Evolutionary conservation across 2,113 vertebrate genomes (phyloP), one percentile per base, ranked within the genome.

Genomic region (Heterotis niloticus): DNA sequence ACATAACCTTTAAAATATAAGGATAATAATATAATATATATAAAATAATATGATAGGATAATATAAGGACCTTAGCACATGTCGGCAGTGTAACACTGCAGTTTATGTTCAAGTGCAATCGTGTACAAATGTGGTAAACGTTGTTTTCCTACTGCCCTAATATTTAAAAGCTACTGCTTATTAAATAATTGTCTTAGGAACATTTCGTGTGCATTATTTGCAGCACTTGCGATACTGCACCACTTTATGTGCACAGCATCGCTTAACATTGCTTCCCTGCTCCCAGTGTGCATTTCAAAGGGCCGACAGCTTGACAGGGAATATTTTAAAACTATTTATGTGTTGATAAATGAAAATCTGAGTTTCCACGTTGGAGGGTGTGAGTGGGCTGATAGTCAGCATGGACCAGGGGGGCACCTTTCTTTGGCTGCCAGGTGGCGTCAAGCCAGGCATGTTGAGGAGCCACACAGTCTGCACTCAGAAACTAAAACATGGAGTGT

Each of bases 381-480:
- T 81, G 34, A 87, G 88, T 83, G 84, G 62, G 84, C 84, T 80
- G 87, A 90, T 89, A 88, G 90, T 84, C 87, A 85, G 88, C 85
- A 83, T 68, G 85, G 91, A 87, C 89, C 91, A 91, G 89, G 86
- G 90, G 91, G 91, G 91, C 91, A 93, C 92, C 92, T 93, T 93
- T 92, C 86, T 92, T 90, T 89, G 87, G 84, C 82, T 93, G 92
- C 92, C 92, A 93, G 85, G 89, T 93, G 92, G 92, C 89, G 79
- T 16, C 0, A 69, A 75, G 92, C 92, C 92, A 93, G 90, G 87
- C 81, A 83, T 80, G 82, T 83, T 78, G 86, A 92, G 92, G 92
- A 93, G 92, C 91, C 91, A 67, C 17, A 76, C 80, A 93, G 92
- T 93, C 92, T 93, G 91, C 87, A 89, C 85, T 90, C 89, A 88